Evolutionary conservation across 2,113 vertebrate genomes (phyloP).

Genomic region (Plotosus lineatus): DNA sequence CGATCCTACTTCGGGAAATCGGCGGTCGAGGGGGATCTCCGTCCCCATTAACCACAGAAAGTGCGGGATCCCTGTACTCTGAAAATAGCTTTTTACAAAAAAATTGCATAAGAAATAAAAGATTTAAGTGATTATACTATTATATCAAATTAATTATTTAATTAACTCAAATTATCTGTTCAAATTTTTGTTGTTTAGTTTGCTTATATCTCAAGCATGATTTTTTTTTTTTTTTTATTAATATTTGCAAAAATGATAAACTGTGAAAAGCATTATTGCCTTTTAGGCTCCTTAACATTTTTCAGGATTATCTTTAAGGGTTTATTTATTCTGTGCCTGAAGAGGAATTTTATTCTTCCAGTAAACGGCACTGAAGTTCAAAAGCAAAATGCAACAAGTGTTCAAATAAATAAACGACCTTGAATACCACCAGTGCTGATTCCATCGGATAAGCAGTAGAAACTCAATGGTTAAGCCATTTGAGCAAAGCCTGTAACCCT

Average conservation of each 20-base stretch:
- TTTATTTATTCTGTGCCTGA: not conserved
- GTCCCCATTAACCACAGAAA: no score
- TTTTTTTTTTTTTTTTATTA: not conserved
- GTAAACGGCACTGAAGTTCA: not conserved
- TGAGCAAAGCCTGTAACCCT: no score
- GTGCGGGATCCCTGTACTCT: no score
- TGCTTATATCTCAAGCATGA: not conserved
- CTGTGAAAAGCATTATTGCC: not conserved
- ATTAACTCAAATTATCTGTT: not conserved
- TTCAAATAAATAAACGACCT: not conserved
- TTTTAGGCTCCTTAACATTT: not conserved
- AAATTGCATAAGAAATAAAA: no score
- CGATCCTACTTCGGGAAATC: no score
- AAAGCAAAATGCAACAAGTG: not conserved
- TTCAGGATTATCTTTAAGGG: not conserved
- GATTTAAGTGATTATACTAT: no score
- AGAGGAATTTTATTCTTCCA: not conserved
- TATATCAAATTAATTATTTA: no score
- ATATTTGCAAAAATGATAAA: not conserved
- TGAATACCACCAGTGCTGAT: not conserved
- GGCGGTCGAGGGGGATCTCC: no score
- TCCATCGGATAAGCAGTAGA: not conserved
- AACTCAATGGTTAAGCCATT: no score
- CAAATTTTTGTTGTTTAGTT: not conserved
- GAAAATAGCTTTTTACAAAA: no score